Conservation (phyloP, 2,888 invertebrate genomes). For the Scrobipalpa costella region DNA sequence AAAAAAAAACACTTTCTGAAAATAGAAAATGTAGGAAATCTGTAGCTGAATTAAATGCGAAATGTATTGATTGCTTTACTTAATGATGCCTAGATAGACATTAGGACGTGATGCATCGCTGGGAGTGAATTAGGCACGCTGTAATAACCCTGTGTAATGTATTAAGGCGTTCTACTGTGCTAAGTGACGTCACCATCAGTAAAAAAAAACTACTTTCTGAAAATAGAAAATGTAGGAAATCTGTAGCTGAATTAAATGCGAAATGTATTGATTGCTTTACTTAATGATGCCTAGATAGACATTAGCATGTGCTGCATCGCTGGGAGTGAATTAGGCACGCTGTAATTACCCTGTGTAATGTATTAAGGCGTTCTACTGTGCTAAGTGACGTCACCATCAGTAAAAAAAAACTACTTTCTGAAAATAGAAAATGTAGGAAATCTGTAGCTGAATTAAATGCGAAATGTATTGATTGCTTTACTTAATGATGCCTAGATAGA, state of each 20-base stretch:
- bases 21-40: too few relatives aligned
- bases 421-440: too few relatives aligned
- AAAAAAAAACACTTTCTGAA: too few relatives aligned
- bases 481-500: constrained; percentile 9
- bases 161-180: background rate
- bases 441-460: too few relatives aligned
- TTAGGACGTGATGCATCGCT: background rate
- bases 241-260: too few relatives aligned
- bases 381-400: constrained; percentile 16
- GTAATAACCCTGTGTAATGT: constrained; percentile 18
- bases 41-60: too few relatives aligned
- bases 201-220: too few relatives aligned
- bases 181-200: too few relatives aligned
- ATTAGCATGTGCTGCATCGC: background rate
- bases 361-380: constrained; percentile 16
- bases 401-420: too few relatives aligned
- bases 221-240: too few relatives aligned
- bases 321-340: background rate
- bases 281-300: too few relatives aligned
- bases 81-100: constrained; percentile 13
- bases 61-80: constrained; percentile 4
- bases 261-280: constrained; percentile 20
- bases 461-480: constrained; percentile 10
- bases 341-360: constrained; percentile 9
- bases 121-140: constrained; percentile 11